Conservation (phyloP, 1,140 invertebrate genomes). For the Phthorimaea operculella region DNA sequence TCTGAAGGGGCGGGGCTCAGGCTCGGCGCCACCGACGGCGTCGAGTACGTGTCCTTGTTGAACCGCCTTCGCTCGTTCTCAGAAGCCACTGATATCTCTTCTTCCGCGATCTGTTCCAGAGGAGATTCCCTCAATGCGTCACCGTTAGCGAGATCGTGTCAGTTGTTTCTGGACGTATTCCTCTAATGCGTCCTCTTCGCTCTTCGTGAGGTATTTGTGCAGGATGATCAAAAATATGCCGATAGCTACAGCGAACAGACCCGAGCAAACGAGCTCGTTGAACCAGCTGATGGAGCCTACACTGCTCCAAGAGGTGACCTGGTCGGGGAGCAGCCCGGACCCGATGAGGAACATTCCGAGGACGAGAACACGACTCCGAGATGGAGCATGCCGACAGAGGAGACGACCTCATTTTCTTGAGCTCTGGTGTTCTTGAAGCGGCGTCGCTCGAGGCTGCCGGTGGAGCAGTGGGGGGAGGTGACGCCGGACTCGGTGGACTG, state of each 20-base stretch:
- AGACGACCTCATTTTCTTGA: slow-evolving; percentile 74
- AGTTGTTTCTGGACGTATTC: slow-evolving; percentile 87
- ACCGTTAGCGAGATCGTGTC: slow-evolving; percentile 77
- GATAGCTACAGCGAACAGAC: slow-evolving; percentile 77
- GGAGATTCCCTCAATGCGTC: slow-evolving; percentile 52
- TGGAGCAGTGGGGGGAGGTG: slow-evolving; percentile 79
- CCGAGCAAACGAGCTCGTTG: slow-evolving; percentile 85
- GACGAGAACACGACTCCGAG: slow-evolving; percentile 89
- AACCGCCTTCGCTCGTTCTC: slow-evolving; percentile 57
- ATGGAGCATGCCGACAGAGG: slow-evolving; percentile 88
- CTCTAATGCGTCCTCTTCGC: slow-evolving; percentile 85
- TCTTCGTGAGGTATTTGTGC: slow-evolving; percentile 82
- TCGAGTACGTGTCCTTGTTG: slow-evolving; percentile 60
- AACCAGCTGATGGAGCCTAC: slow-evolving; percentile 75
- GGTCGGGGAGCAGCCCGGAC: slow-evolving; percentile 82
- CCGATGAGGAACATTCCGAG: slow-evolving; percentile 85
- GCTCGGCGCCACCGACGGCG: slow-evolving; percentile 70
- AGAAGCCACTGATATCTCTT: slow-evolving; percentile 63
- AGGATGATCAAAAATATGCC: slow-evolving; percentile 83
- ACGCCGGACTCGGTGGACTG: slow-evolving; percentile 81
- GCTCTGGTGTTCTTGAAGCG: slow-evolving; percentile 53
- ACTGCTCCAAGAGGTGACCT: slow-evolving; percentile 76
- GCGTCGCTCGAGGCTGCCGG: slow-evolving; percentile 73
- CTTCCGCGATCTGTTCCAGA: slow-evolving; percentile 71
- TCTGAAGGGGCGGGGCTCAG: slow-evolving; percentile 76